Evolutionary conservation across 2,888 invertebrate species (phyloP), one percentile per base, ranked within the genome.

Genomic region (Unio delphinus): DNA sequence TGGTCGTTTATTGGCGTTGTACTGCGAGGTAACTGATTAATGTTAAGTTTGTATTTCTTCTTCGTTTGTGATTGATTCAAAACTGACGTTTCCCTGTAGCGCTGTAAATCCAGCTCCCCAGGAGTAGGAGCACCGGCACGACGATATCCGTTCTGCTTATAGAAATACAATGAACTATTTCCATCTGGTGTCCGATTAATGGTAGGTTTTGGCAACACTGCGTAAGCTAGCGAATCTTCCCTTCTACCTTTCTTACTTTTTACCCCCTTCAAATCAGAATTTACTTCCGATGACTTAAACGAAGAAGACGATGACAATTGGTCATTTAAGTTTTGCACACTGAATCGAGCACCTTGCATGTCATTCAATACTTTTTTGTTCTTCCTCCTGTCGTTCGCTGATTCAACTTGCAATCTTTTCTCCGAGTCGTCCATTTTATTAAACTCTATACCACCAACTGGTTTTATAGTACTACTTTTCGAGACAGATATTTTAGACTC

Each of bases 1-100:
- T 86, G 81, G 26, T 86, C 86, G 60, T 76, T 79, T 20, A 84
- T 80, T 17, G 86, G 86, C 0, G 86, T 84, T 15, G 78, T 83
- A 68, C 86, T 84, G 26, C 86, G 73, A 0, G 84, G 84, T 28
- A 84, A 69, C 59, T 84, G 83, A 62, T 83, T 83, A 5, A 83
- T 73, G 64, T 83, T 86, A 23, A 86, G 60, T 69, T 83, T 84
- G 64, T 81, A 78, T 65, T 77, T 82, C 65, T 78, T 79, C 63
- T 67, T 69, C 61, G 68, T 81, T 23, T 77, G 76, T 30, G 74
- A 70, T 67, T 80, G 80, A 57, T 81, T 80, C 34, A 73, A 62
- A n/a, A 65, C 71, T 61, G 79, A 75, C n/a, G 67, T 70, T 26
- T 81, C 82, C 64, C 77, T 69, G 45, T 77, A 73, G 56, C 72